phyloP scores from a whole-genome alignment of 2,113 vertebrate species.

The Solea senegalensis region DNA sequence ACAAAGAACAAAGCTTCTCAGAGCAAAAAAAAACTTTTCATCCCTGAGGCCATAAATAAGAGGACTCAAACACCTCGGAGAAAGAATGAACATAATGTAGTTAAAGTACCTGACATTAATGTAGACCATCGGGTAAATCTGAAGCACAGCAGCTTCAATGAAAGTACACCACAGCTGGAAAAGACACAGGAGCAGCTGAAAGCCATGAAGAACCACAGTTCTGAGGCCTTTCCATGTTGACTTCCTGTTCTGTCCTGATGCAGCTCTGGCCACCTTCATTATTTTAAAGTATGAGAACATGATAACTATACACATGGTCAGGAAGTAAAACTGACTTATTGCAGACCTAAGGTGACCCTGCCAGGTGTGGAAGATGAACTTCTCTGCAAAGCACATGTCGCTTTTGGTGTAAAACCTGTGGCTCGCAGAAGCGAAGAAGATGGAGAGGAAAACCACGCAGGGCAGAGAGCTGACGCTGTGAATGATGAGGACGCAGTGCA shows the following conservation, averaged over 20 bases:
- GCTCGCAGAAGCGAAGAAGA: neutral
- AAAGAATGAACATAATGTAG: conserved; percentile 45
- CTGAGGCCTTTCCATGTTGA: conserved; percentile 45
- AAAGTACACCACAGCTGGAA: conserved; percentile 51
- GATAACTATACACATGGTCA: neutral
- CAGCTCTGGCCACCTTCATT: conserved; percentile 1
- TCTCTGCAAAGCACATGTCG: neutral
- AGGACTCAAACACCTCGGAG: conserved; percentile 54
- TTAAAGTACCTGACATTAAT: conserved; percentile 32
- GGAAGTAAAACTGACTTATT: neutral
- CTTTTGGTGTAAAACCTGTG: neutral
- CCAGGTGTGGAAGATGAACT: neutral
- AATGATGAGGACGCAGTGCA: conserved; percentile 52
- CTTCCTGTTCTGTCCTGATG: conserved; percentile 28
- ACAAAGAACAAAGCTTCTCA: conserved; percentile 29
- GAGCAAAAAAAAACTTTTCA: conserved; percentile 36
- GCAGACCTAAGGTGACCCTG: neutral
- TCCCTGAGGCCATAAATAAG: conserved; percentile 63
- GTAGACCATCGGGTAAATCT: conserved; percentile 5
- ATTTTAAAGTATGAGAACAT: neutral
- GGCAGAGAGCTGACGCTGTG: conserved; percentile 23
- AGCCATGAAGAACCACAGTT: conserved; percentile 61
- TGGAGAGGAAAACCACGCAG: neutral
- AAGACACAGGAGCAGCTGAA: conserved; percentile 59
- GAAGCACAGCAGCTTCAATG: conserved; percentile 44